Evolutionary conservation across 2,113 vertebrate genomes (phyloP), one percentile per base, ranked within the genome.

Genomic region (Microcebus jonahi): DNA sequence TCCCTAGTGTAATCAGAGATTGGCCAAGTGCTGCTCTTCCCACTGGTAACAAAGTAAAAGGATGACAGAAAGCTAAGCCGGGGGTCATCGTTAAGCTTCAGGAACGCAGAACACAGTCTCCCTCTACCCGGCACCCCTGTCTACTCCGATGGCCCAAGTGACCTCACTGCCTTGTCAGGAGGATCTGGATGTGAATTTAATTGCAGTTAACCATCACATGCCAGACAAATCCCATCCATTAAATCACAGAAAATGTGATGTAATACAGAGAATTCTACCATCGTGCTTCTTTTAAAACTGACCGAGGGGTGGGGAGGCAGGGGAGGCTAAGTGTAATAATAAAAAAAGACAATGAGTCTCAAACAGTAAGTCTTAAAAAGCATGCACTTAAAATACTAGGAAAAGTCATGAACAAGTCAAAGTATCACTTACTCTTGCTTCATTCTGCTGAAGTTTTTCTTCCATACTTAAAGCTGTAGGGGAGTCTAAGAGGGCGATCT

Each of bases 391-490:
- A 76, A 87, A 95, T 55, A 53, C 88, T 0, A 86, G 45, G 65
- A 0, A 50, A 90, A 70, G 36, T 21, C 70, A 39, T 0, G 0
- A 73, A 21, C 6, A 92, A 92, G 65, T 92, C 12, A 83, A 96
- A 91, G 39, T 39, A 12, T 53, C 86, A 98, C 99, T 99, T 98
- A 99, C 99, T 98, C 99, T 99, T 96, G 99, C 99, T 98, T 99
- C 99, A 97, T 99, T 99, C 97, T 99, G 98, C 96, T 99, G 99
- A 95, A 99, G 99, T 97, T 99, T 99, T 98, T 99, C 99, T 92
- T 99, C 99, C 98, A 99, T 99, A 95, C 98, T 99, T 97, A 99
- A 98, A 96, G 99, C 99, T 82, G 99, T 99, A 5, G 99, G 99
- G 0, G 99, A 99, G 97, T 99, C 99, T 95, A 99, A 97, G 53